Conservation (phyloP, 2,888 invertebrate genomes). For the Oligia fasciuncula region DNA sequence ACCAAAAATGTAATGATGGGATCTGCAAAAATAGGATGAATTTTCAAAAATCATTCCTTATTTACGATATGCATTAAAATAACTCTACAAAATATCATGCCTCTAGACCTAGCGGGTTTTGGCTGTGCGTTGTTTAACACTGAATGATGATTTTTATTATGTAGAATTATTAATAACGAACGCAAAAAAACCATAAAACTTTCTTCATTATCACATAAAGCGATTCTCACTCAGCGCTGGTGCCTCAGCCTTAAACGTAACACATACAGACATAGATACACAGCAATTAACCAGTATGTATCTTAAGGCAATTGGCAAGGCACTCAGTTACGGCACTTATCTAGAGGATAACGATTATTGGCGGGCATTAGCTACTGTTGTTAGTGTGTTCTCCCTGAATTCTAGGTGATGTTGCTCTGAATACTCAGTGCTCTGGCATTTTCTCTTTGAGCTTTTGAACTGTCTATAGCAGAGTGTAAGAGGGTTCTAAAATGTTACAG, state of each 20-base stretch:
- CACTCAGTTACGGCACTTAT: conserved; percentile 81
- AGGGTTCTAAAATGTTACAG: conserved; percentile 56
- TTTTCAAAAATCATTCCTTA: background rate
- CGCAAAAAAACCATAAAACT: background rate
- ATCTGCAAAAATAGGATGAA: background rate
- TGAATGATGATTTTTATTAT: background rate
- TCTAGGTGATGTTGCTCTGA: conserved; percentile 72
- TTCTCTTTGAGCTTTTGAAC: conserved; percentile 65
- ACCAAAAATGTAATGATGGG: no score
- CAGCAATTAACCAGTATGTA: conserved; percentile 78
- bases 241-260: conserved; percentile 38
- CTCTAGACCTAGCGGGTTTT: background rate
- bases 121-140: no score
- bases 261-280: conserved; percentile 39
- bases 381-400: conserved; percentile 74
- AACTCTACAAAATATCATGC: background rate
- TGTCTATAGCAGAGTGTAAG: conserved; percentile 52
- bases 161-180: background rate
- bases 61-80: background rate
- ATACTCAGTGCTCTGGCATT: conserved; percentile 74
- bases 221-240: conserved; percentile 23
- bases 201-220: conserved; percentile 18
- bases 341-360: conserved; percentile 86
- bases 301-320: conserved; percentile 81
- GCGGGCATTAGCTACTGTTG: conserved; percentile 81